phyloP scores from a whole-genome alignment of 2,888 invertebrate species.

The Argyresthia goedartella region DNA sequence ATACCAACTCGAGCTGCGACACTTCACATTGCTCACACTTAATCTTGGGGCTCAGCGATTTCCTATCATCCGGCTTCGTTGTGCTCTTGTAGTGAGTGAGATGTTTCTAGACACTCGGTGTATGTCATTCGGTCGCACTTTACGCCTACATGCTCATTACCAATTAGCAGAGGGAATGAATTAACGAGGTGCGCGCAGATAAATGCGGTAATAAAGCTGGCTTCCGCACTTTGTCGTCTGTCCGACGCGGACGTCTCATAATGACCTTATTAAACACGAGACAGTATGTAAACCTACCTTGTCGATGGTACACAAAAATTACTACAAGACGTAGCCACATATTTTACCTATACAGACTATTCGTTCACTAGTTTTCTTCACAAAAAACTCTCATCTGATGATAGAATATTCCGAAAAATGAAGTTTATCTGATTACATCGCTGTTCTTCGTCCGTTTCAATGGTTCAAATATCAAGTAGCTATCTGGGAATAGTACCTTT shows the following conservation, averaged over 20 bases:
- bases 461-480: too few species aligned
- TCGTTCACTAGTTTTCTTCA: too few species aligned
- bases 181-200: slow-evolving; percentile 60
- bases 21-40: slow-evolving; percentile 22
- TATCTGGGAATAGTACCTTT: too few species aligned
- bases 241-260: background rate
- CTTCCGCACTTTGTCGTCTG: slow-evolving; percentile 6
- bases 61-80: background rate
- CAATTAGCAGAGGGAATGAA: slow-evolving; percentile 30
- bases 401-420: too few species aligned
- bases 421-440: too few species aligned
- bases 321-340: background rate
- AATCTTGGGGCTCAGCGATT: slow-evolving; percentile 25
- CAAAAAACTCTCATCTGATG: too few species aligned
- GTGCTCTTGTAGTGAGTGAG: slow-evolving; percentile 27
- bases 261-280: background rate
- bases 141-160: slow-evolving; percentile 66
- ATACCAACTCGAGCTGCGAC: background rate
- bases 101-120: slow-evolving; percentile 44
- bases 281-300: slow-evolving; percentile 9
- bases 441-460: too few species aligned
- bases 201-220: slow-evolving; percentile 51
- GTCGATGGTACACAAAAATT: slow-evolving; percentile 4
- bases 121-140: background rate
- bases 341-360: too few species aligned